Evolutionary conservation across 2,888 invertebrate genomes (phyloP), one percentile per base, ranked within the genome.

Genomic region (Dasysyrphus albostriatus): DNA sequence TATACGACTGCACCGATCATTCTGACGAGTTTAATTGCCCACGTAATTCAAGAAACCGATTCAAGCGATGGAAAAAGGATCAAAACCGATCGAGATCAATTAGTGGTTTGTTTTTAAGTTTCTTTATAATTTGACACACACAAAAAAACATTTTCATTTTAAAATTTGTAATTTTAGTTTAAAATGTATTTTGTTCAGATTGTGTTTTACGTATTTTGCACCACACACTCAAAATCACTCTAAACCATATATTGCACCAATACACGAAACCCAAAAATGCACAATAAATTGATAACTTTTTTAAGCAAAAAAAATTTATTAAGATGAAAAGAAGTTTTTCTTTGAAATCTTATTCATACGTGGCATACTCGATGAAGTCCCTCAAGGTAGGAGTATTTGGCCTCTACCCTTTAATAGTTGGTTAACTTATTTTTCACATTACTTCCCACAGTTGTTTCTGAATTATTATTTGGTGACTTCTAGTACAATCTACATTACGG

Each of bases 1-100:
- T 91, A 47, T 85, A 89, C 19, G 94, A 95, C 89, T 95, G 95
- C 90, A 93, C 93, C 84, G 94, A 94, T 89, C 94, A 94, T 14
- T 95, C 95, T 88, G 96, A 96, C 88, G 96, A 96, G 90, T 92
- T 93, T 16, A 93, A 93, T 89, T 96, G 95, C 72, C 91, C 91
- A 24, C 89, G 90, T 3, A 90, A 91, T 6, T 87, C 88, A 67
- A 73, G 78, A 85, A 80, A 79, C 69, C 49, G 88, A 74, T 90
- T 90, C 70, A 92, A 92, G 88, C 90, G 92, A 74, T 91, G 92
- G 92, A 92, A 92, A 88, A 92, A 92, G 90, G 89, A 90, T 69
- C 88, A 83, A 49, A 56, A 70, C 70, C 74, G 76, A 88, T 84
- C 83, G 77, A 88, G 88, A 83, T 77, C 84, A 80, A 44, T 56